Evolutionary conservation across 2,113 vertebrate species (phyloP).

Genomic region (Verasper variegatus): DNA sequence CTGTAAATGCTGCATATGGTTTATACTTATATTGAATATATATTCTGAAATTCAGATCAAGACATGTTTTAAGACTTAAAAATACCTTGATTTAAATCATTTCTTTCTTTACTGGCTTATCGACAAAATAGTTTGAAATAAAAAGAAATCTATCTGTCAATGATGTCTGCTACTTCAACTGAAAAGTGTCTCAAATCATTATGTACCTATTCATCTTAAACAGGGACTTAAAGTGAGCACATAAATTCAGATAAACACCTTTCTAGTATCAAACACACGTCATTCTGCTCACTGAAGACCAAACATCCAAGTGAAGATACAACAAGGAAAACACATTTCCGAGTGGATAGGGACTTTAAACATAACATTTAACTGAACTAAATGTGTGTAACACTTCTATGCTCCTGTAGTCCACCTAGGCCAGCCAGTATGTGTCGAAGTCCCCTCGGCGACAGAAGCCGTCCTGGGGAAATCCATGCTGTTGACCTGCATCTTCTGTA

Average conservation of each 20-base stretch:
- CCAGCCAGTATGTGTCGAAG: conserved; percentile 91
- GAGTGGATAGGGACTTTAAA: not conserved
- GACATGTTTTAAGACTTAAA: too few species aligned
- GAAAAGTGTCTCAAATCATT: too few species aligned
- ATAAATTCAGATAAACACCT: not conserved
- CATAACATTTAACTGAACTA: not conserved
- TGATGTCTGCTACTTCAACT: too few species aligned
- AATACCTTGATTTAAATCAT: too few species aligned
- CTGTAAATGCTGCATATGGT: too few species aligned
- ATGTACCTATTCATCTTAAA: too few species aligned
- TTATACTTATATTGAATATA: too few species aligned
- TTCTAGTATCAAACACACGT: not conserved
- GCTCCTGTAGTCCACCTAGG: conserved; percentile 82
- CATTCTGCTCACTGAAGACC: not conserved
- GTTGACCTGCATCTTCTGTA: conserved; percentile 93
- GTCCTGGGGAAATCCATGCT: conserved; percentile 89
- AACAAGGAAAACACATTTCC: not conserved
- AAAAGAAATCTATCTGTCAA: too few species aligned
- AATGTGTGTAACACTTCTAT: conserved; percentile 14
- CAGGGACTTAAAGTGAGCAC: too few species aligned
- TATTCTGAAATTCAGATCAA: too few species aligned
- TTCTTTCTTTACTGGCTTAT: too few species aligned
- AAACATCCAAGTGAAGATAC: conserved; percentile 6
- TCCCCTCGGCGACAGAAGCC: conserved; percentile 89
- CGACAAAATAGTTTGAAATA: too few species aligned